Evolutionary conservation across 2,888 invertebrate species (phyloP).

Genomic region (Pterobdella sp.): DNA sequence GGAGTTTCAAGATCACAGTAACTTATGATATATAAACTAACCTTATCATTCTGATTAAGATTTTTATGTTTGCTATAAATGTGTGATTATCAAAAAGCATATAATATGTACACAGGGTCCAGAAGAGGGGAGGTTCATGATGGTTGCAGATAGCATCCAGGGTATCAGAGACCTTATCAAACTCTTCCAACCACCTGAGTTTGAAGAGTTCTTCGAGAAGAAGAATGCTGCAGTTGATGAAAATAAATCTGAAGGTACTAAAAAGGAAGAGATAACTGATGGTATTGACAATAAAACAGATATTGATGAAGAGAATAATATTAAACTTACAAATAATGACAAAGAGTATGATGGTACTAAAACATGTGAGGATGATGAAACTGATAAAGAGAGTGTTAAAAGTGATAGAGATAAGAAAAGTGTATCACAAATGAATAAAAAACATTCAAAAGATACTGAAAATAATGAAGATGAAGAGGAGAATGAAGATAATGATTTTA

Average conservation of each 20-base stretch:
- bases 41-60: too few species aligned
- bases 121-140: constrained; percentile 49
- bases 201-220: background rate
- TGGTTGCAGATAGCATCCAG: constrained; percentile 55
- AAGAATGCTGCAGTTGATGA: background rate
- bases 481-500: background rate
- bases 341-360: background rate
- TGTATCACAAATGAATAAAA: background rate
- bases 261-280: background rate
- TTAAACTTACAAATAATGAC: background rate
- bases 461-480: background rate
- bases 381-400: background rate
- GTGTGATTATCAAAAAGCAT: too few species aligned
- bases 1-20: too few species aligned
- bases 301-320: background rate
- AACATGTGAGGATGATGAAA: background rate
- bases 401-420: background rate
- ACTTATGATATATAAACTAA: too few species aligned
- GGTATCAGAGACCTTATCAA: constrained; percentile 50
- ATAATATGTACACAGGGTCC: constrained; percentile 40
- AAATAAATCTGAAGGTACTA: background rate
- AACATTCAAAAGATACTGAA: background rate
- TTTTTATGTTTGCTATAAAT: too few species aligned
- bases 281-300: background rate
- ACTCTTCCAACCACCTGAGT: background rate